Conservation (phyloP, 1,140 invertebrate species). For the Campoletis sonorensis region DNA sequence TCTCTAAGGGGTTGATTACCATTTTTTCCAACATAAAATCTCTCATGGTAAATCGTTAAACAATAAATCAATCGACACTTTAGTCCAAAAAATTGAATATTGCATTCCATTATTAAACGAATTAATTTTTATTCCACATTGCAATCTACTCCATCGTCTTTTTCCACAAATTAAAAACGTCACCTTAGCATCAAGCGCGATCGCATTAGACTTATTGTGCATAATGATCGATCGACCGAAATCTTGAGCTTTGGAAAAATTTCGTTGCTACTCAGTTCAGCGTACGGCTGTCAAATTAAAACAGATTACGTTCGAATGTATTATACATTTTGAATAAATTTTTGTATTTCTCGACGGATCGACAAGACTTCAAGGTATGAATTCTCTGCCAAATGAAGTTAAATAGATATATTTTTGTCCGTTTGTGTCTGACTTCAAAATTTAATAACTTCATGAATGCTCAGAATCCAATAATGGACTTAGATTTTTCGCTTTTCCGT, state of each 20-base stretch:
- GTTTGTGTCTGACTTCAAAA: constrained; percentile 74
- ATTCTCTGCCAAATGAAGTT: background rate
- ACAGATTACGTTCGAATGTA: background rate
- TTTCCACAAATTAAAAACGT: no score
- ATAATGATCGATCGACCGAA: constrained; percentile 29
- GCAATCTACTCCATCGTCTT: no score
- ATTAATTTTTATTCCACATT: no score
- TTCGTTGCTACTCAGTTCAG: background rate
- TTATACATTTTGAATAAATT: background rate
- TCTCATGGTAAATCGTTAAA: no score
- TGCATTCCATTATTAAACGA: no score
- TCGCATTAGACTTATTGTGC: constrained; percentile 31
- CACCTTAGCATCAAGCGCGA: background rate
- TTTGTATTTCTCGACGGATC: background rate
- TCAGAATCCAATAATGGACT: constrained; percentile 77
- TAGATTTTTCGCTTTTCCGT: constrained; percentile 48
- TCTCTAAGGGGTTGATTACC: no score
- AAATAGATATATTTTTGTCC: constrained; percentile 51
- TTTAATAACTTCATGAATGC: constrained; percentile 76
- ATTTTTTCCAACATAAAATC: no score
- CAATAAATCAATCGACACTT: no score
- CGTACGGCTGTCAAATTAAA: background rate
- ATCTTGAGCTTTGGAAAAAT: background rate
- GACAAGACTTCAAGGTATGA: background rate
- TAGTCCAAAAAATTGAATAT: no score